These are phyloP conservation scores for Geococcyx californianus DNA, from an alignment of 2,113 vertebrate genomes.

Conservation along the genomic window DNA sequence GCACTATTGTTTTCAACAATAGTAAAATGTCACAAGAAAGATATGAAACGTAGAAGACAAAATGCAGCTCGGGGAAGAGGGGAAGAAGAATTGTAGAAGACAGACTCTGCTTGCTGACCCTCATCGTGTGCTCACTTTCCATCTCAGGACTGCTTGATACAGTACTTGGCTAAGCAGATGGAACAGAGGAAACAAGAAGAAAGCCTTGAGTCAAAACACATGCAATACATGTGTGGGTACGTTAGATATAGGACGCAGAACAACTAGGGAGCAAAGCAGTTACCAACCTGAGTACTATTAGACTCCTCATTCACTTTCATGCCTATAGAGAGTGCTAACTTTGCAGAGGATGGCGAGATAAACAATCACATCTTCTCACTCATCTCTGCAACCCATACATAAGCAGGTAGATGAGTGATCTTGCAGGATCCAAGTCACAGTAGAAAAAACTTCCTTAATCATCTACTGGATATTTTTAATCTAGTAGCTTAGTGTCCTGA, in stretches of 20 bases:
- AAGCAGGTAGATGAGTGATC: background rate
- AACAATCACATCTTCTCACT: background rate
- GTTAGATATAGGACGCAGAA: background rate
- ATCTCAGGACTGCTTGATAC: background rate
- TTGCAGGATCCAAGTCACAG: background rate
- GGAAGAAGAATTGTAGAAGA: background rate
- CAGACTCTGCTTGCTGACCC: background rate
- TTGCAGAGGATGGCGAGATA: background rate
- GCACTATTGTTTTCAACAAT: background rate
- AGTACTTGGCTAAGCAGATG: background rate
- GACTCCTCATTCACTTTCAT: background rate
- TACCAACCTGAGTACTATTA: background rate
- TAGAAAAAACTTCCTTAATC: background rate
- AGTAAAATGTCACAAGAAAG: background rate
- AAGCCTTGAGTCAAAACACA: background rate
- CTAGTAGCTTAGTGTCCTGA: background rate
- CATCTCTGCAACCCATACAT: background rate
- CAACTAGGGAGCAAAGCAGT: background rate
- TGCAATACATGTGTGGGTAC: background rate
- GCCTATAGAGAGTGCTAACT: background rate
- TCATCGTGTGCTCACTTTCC: background rate
- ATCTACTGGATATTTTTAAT: background rate
- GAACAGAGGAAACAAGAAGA: background rate
- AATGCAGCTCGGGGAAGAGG: no score
- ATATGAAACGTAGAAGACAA: background rate